Base-by-base conservation (phyloP, 2,888 invertebrate genomes). In the Tetanocera ferruginea region DNA sequence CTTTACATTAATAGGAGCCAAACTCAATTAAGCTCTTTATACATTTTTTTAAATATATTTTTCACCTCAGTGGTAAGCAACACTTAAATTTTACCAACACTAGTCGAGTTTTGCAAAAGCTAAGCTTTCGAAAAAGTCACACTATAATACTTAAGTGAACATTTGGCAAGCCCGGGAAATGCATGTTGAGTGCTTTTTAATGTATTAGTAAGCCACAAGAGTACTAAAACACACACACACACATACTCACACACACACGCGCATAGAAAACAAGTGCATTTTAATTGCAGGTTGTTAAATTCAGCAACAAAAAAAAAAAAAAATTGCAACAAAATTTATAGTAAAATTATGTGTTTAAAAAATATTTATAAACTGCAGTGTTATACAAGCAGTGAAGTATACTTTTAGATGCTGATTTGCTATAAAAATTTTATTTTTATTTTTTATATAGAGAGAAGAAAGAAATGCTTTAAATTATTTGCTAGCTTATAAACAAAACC, bases 101-200 rank as follows among this genome's bases (percentile, higher is more conserved):
- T 23, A 55, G 23, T 1, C 11, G 19, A 55, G 55, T 64, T 14
- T 25, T 17, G 11, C 3, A 64, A 64, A 64, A 31, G 31, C 64
- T 31, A n/a, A 64, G 31, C 64, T 28, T n/a, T 31, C 31, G 17
- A 64, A 19, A 55, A 14, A 43, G 11, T 43, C 14, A 43, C 1
- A 43, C 43, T 43, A 3, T 43, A 43, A 31, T n/a, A 64, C 64
- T 64, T 31, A 1, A 31, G 28, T 25, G 64, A 25, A 64, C 5
- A 25, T 25, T 31, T 34, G 64, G 64, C 28, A 64, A 31, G 64
- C 64, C 17, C 2, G 14, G 34, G 64, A 64, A 64, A 64, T 64
- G 64, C 64, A 31, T 34, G 28, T 31, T 34, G 34, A 64, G 64
- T 64, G 64, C 64, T 64, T 64, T 64, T 64, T 64, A 64, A 64